phyloP scores from a whole-genome alignment of 2,113 vertebrate genomes.

The Lepisosteus osseus region DNA sequence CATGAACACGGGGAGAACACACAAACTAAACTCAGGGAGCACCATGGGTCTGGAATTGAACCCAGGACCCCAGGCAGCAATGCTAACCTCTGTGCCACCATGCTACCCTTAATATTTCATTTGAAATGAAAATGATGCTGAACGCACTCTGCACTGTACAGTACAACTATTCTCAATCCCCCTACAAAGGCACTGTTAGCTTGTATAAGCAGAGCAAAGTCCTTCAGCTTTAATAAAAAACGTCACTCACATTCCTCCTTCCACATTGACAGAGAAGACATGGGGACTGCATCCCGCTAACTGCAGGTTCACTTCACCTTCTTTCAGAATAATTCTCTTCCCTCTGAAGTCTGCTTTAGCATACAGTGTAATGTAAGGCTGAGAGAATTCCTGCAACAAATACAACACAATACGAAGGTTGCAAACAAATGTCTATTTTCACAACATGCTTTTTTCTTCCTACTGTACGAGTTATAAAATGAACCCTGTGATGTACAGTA shows the following conservation, averaged over 20 bases:
- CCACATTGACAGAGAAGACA: conserved; percentile 80
- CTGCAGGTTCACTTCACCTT: conserved; percentile 68
- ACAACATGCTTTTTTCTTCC: too few species aligned
- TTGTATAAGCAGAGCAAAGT: background rate
- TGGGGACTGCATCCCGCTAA: conserved; percentile 70
- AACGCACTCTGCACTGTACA: background rate
- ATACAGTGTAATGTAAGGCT: conserved; percentile 80
- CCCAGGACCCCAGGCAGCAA: too few species aligned
- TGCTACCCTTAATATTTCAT: background rate
- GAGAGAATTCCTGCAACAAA: conserved; percentile 78
- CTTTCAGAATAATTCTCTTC: conserved; percentile 70
- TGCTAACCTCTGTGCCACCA: background rate
- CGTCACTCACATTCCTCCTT: conserved; percentile 85
- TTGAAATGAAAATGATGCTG: background rate
- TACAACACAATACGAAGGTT: background rate
- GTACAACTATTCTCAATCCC: too few species aligned
- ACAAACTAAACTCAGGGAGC: too few species aligned
- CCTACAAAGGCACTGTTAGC: too few species aligned
- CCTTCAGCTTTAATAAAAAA: background rate
- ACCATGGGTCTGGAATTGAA: too few species aligned
- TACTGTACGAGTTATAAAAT: too few species aligned
- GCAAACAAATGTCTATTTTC: background rate
- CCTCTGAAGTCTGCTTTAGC: conserved; percentile 80
- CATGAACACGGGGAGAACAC: too few species aligned
- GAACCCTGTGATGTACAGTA: too few species aligned